phyloP scores from a whole-genome alignment of 2,888 invertebrate species.

The Chloroclystis v-ata region DNA sequence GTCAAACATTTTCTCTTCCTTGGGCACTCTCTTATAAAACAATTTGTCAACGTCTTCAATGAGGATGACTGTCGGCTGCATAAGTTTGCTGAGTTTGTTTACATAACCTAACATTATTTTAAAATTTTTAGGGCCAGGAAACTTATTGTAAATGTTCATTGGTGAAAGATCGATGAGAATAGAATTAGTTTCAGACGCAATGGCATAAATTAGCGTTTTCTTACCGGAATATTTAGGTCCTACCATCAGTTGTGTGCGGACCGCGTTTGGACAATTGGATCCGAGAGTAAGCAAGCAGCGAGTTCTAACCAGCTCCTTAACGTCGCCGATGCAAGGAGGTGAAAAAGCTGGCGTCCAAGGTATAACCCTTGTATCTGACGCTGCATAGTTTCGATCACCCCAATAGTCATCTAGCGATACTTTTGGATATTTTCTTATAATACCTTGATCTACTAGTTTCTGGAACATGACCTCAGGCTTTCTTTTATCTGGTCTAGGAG shows the following conservation, averaged over 20 bases:
- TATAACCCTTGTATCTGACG: constrained; percentile 68
- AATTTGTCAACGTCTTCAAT: constrained; percentile 82
- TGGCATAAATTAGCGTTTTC: constrained; percentile 82
- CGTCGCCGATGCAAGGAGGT: constrained; percentile 78
- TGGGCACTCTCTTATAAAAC: constrained; percentile 82
- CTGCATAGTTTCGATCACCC: constrained; percentile 83
- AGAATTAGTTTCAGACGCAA: constrained; percentile 86
- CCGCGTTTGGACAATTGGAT: constrained; percentile 56
- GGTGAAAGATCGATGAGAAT: constrained; percentile 88
- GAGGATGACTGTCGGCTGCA: constrained; percentile 86
- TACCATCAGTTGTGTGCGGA: constrained; percentile 81
- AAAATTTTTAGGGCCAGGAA: constrained; percentile 81
- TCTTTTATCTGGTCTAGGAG: constrained; percentile 81
- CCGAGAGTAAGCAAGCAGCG: constrained; percentile 80
- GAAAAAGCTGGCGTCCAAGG: constrained; percentile 68
- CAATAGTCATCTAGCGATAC: constrained; percentile 80
- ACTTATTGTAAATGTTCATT: constrained; percentile 81
- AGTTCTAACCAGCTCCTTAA: constrained; percentile 77
- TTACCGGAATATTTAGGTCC: constrained; percentile 86
- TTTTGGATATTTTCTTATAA: constrained; percentile 81
- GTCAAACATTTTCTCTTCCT: constrained; percentile 79
- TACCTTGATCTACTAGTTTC: constrained; percentile 82
- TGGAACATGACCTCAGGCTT: constrained; percentile 83
- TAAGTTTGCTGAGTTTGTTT: constrained; percentile 80
- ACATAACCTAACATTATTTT: constrained; percentile 82